Conservation (phyloP, 2,797 vertebrate species). For the Notamacropus eugenii region DNA sequence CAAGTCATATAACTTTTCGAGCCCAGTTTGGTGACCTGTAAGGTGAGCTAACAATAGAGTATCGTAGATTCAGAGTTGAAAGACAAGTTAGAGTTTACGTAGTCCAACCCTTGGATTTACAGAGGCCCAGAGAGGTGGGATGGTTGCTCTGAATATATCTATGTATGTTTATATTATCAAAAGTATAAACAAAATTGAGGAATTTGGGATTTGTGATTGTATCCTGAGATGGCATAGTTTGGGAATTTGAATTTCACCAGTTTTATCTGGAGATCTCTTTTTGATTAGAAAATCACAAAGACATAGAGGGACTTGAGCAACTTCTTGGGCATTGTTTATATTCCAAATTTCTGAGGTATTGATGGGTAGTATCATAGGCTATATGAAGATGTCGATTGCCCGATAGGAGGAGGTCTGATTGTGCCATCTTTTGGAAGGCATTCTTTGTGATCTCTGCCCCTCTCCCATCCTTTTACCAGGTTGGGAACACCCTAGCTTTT, state of each 20-base stretch:
- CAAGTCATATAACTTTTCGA: background rate
- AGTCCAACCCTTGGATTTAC: background rate
- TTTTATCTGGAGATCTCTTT: constrained; percentile 26
- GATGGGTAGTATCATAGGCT: background rate
- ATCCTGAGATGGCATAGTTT: constrained; percentile 40
- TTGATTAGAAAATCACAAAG: constrained; percentile 13
- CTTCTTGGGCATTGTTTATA: constrained; percentile 26
- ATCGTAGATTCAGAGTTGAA: background rate
- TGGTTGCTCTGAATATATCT: background rate
- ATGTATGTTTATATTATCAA: background rate
- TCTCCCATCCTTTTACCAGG: background rate
- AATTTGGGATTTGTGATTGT: background rate
- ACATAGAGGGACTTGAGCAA: constrained; percentile 15
- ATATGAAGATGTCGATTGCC: constrained; percentile 10
- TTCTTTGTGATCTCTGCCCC: constrained; percentile 16
- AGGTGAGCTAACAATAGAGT: background rate
- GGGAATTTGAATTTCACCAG: constrained; percentile 22
- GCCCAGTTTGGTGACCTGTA: background rate
- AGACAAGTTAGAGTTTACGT: background rate
- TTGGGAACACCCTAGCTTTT: background rate
- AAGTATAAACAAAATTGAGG: constrained; percentile 33
- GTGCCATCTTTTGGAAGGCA: background rate
- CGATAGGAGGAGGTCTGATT: background rate
- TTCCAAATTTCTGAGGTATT: constrained; percentile 35
- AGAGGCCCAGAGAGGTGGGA: background rate